Base-by-base conservation (phyloP, 2,113 vertebrate genomes). In the Taurulus bubalis region DNA sequence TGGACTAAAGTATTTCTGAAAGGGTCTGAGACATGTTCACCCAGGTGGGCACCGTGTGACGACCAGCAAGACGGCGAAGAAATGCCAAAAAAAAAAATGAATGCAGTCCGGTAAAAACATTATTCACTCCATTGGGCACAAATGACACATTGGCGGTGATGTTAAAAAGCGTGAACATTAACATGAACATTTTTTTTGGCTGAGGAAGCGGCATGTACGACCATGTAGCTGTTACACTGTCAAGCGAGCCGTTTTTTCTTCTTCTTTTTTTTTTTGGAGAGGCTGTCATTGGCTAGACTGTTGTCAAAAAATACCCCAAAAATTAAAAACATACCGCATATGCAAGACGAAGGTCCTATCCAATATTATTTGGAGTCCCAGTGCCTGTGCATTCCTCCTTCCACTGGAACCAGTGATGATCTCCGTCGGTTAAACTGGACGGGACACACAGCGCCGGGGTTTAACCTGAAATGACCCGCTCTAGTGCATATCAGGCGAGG, bases 391-490 rank as follows among this genome's bases (percentile, higher is more conserved):
- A 91, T 93, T 93, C 88, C 90, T 87, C 87, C 79, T 32, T 89
- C 79, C 49, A 42, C 75, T 79, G 88, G 70, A 85, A 65, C 53
- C 82, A 58, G 87, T n/a, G 89, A 70, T 49, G 88, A 47, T 87
- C 87, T 89, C 84, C 83, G 89, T 79, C 70, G 76, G 82, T 74
- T 74, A 22, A 40, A 80, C 64, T 79, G 88, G 74, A 65, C 81
- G 77, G 91, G 88, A 88, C 81, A 67, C 81, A 67, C 81, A 84
- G 77, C 86, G 90, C 86, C 85, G 64, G 83, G 83, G 78, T 81
- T 87, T 91, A 93, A 89, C 94, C 94, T 92, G 92, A 84, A 90
- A 90, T 94, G 93, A 95, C 93, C 94, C 91, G 82, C 71, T 71
- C 82, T 74, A 12, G 85, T 82, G 86, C 86, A 80, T 75, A 77